A percentile compares a stretch with the other conserved stretches of the same genome.
These are phyloP conservation scores for Catotricha subobsoleta DNA, from an alignment of 2,888 invertebrate species.

Conservation along the genomic window DNA sequence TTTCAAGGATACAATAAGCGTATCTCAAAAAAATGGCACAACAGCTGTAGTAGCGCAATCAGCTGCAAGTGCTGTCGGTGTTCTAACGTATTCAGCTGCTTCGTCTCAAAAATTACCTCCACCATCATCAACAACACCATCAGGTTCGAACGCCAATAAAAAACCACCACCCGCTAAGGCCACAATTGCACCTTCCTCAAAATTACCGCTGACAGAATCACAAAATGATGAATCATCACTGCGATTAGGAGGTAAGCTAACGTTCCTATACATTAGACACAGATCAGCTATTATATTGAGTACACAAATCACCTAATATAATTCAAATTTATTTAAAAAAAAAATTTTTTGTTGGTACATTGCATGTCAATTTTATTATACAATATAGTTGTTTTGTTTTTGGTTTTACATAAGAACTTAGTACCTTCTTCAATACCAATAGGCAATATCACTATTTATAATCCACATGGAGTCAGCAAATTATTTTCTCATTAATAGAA, in stretches of 20 bases:
- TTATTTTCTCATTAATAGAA: background rate
- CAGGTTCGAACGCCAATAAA: conserved; percentile 6
- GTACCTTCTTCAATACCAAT: no score
- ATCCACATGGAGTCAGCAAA: conserved; percentile 4
- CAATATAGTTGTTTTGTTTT: no score
- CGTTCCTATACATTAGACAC: no score
- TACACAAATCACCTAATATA: background rate
- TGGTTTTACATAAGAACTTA: no score
- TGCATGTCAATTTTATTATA: no score
- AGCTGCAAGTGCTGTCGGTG: conserved; percentile 18
- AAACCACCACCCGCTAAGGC: conserved; percentile 7
- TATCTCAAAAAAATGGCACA: conserved; percentile 6
- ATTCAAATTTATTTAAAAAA: background rate
- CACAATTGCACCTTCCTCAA: conserved; percentile 3
- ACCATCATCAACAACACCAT: conserved; percentile 6
- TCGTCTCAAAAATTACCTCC: conserved; percentile 25
- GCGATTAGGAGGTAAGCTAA: conserved; percentile 8
- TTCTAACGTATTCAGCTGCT: conserved; percentile 28
- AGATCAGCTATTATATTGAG: no score
- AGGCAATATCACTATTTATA: no score
- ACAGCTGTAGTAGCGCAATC: conserved; percentile 26
- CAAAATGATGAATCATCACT: conserved; percentile 4
- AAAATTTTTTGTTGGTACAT: no score
- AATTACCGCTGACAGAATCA: conserved; percentile 2
- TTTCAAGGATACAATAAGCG: background rate